Evolutionary conservation across 2,113 vertebrate species (phyloP).

Genomic region (Herpetotheres cachinnans): DNA sequence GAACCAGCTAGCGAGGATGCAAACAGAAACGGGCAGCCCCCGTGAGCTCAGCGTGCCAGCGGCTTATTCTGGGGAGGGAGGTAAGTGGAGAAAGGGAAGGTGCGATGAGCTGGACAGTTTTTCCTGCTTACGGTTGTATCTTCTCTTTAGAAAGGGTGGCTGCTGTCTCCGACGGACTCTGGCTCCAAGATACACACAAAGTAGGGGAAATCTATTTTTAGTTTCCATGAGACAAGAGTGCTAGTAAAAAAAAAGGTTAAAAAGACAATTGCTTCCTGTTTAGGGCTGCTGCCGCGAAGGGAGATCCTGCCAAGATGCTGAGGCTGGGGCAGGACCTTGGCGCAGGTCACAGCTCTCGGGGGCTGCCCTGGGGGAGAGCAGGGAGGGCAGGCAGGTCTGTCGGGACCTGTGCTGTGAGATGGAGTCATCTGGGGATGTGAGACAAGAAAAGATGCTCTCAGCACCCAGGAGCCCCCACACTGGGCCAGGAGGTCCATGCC

Average conservation of each 20-base stretch:
- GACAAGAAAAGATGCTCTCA: neutral
- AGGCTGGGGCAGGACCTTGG: neutral
- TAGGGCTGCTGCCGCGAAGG: neutral
- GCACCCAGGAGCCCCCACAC: accelerated
- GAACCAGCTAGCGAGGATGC: neutral
- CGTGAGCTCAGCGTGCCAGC: neutral
- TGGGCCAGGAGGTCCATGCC: neutral
- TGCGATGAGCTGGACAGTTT: neutral
- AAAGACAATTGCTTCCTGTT: slow-evolving; percentile 38
- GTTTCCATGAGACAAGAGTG: neutral
- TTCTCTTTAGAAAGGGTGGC: neutral
- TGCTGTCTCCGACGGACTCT: neutral
- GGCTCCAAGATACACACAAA: neutral
- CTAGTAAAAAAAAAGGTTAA: neutral
- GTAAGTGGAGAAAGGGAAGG: neutral
- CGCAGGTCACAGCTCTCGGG: neutral
- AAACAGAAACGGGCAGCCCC: neutral
- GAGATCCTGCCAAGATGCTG: neutral
- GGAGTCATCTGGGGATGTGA: neutral
- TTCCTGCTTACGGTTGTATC: neutral
- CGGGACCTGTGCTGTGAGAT: neutral
- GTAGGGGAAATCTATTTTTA: slow-evolving; percentile 27
- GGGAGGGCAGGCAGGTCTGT: neutral
- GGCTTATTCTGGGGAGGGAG: neutral
- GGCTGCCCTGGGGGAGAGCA: neutral